A percentile compares a stretch with the other conserved stretches of the same genome.
Evolutionary conservation across 2,888 invertebrate species (phyloP).

Genomic region (Sphinx pinastri): DNA sequence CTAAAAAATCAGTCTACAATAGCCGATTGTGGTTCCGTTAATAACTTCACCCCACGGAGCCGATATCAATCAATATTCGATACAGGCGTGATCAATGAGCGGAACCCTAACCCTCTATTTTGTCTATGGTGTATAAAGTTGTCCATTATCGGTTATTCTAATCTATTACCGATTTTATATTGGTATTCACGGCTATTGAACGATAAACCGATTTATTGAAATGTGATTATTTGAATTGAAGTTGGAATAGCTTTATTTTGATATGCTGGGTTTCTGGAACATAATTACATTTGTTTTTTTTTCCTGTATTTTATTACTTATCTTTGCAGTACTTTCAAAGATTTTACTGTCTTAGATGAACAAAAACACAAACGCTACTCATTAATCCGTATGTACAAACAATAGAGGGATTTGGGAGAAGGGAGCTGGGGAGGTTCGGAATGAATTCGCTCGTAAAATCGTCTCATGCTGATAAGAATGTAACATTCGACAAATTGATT

Average conservation of each 20-base stretch:
- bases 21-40: constrained; percentile 77
- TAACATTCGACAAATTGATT: constrained; percentile 75
- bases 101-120: constrained; percentile 66
- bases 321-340: too few species aligned
- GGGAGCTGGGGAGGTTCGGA: constrained; percentile 61
- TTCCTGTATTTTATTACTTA: too few species aligned
- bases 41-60: constrained; percentile 71
- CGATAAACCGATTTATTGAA: constrained; percentile 46
- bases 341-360: too few species aligned
- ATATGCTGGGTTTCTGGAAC: neutral
- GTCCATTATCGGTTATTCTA: constrained; percentile 64
- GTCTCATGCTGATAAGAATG: constrained; percentile 81
- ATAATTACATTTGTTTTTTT: too few species aligned
- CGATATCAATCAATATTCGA: constrained; percentile 79
- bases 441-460: constrained; percentile 84
- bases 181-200: constrained; percentile 32
- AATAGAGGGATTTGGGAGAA: constrained; percentile 60
- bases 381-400: constrained; percentile 34
- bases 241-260: neutral
- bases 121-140: constrained; percentile 69
- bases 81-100: constrained; percentile 80
- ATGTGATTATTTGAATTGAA: constrained; percentile 36
- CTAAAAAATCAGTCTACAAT: constrained; percentile 55
- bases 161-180: constrained; percentile 47
- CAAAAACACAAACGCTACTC: neutral